Evolutionary conservation across 2,888 invertebrate genomes (phyloP), one percentile per base, ranked within the genome.

Genomic region (Zygothrica quintamaculata): DNA sequence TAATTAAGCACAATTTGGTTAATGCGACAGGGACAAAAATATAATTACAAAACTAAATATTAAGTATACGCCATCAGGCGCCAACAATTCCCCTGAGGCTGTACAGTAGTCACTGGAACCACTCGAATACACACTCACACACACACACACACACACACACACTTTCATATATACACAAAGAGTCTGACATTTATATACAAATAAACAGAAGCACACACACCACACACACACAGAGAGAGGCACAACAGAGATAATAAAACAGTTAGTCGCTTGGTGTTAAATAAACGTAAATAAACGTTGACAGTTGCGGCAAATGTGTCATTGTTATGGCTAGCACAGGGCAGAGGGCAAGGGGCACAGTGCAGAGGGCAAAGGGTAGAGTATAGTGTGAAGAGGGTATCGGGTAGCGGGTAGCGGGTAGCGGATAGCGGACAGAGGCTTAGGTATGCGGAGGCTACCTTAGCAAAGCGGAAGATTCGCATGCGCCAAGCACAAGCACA

Each of bases 21-120:
- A 62, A 39, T 42, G 59, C 12, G 48, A 25, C 47, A 44, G 65
- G 60, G 57, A 40, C 43, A 47, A 43, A 47, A 47, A 55, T 50
- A 59, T 73, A 74, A 74, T 74, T 79, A 81, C 78, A 76, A 81
- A 79, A 78, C 67, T 76, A 76, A 79, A 79, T 77, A 81, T 78
- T 74, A 78, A 75, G 72, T 72, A 74, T 61, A 69, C 59, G 72
- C 66, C 78, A 69, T 26, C 47, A 51, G 77, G 75, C 70, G 80
- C 73, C 77, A 74, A 37, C 55, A 34, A 70, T 56, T 52, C 80
- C 77, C 75, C 7, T 37, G 73, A 60, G 79, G 29, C 34, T 56
- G 42, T 51, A 52, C 33, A 6, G 42, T 12, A 50, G 44, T 6
- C 34, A 34, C 25, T 29, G 9, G 29, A 29, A 1, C 29, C 61